A percentile compares a stretch with the other conserved stretches of the same genome.
Conservation (phyloP, 2,113 vertebrate genomes). For the Phrynosoma platyrhinos region DNA sequence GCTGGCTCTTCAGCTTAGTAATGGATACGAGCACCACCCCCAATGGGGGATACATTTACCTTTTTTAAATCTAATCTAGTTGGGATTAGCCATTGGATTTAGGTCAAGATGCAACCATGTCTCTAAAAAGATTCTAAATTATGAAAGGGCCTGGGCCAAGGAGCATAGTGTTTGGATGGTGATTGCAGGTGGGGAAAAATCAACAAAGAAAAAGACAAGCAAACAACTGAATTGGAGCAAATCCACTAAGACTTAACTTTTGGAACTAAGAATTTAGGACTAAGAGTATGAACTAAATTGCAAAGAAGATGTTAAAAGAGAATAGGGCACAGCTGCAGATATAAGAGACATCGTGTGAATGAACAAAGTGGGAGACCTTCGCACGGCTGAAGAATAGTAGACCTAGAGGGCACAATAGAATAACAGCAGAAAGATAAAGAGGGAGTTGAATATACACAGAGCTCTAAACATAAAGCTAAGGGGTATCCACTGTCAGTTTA, state of each 20-base stretch:
- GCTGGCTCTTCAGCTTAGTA: too few species aligned
- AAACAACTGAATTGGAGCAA: neutral
- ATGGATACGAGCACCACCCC: too few species aligned
- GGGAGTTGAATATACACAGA: constrained; percentile 34
- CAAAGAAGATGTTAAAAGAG: too few species aligned
- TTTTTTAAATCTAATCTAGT: too few species aligned
- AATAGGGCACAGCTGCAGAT: too few species aligned
- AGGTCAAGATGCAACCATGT: neutral
- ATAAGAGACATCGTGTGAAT: neutral
- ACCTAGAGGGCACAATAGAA: neutral
- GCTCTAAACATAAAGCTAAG: neutral
- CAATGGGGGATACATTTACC: too few species aligned
- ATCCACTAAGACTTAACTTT: neutral
- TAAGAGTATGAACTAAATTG: too few species aligned
- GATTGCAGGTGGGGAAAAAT: neutral
- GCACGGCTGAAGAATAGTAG: neutral
- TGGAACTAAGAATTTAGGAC: neutral
- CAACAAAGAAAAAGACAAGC: neutral
- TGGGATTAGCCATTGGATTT: too few species aligned
- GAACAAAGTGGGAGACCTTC: neutral
- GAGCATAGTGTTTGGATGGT: neutral
- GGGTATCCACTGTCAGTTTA: neutral
- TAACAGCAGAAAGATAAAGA: neutral
- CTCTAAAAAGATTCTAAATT: neutral
- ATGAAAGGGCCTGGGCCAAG: neutral